phyloP scores from a whole-genome alignment of 1,140 invertebrate species.

The Lasioglossum albipes region DNA sequence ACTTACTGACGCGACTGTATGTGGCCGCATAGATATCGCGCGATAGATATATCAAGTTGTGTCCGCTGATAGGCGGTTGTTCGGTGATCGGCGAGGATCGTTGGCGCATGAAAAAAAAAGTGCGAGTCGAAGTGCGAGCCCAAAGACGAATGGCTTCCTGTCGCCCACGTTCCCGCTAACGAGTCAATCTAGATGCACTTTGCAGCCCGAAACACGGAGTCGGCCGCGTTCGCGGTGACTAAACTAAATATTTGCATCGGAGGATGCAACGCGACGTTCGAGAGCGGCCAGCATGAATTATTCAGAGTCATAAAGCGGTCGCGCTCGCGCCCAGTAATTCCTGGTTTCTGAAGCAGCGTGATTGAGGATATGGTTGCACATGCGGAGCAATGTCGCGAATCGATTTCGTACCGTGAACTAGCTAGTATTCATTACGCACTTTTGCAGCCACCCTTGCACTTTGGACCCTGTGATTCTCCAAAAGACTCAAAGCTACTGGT shows the following conservation, averaged over 20 bases:
- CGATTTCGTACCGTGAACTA: constrained; percentile 5
- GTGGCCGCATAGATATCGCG: too few species aligned
- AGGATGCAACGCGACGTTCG: constrained; percentile 20
- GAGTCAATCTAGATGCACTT: constrained; percentile 40
- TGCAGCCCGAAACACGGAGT: constrained; percentile 16
- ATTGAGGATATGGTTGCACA: constrained; percentile 24
- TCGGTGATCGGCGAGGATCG: neutral
- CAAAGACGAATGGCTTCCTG: constrained; percentile 28
- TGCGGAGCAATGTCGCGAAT: constrained; percentile 32
- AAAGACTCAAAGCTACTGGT: too few species aligned
- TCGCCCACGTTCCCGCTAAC: constrained; percentile 1
- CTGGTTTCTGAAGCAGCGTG: constrained; percentile 41
- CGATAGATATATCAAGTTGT: neutral
- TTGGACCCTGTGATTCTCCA: too few species aligned
- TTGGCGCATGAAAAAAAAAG: neutral
- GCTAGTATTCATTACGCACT: too few species aligned
- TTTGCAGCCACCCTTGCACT: too few species aligned
- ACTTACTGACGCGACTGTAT: too few species aligned
- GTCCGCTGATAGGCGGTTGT: neutral
- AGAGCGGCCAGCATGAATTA: constrained; percentile 40
- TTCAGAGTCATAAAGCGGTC: constrained; percentile 49
- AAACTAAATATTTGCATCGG: constrained; percentile 49
- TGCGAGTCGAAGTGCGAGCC: too few species aligned
- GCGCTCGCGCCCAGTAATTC: constrained; percentile 42
- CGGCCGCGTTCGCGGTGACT: constrained; percentile 10